A percentile compares a stretch with the other conserved stretches of the same genome.
phyloP scores from a whole-genome alignment of 1,140 invertebrate genomes.

The Brevipalpus yothersi region DNA sequence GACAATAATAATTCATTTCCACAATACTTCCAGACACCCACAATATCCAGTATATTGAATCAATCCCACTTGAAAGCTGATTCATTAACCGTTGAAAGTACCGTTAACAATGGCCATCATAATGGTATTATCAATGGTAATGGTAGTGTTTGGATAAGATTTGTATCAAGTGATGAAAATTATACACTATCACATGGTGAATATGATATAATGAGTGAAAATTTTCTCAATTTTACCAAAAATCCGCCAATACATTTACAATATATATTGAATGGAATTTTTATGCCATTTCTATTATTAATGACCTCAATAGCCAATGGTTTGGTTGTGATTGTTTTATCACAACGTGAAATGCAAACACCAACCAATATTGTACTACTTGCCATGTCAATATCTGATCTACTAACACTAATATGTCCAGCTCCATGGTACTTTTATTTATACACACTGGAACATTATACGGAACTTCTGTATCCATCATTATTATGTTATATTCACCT shows the following conservation, averaged over 20 bases:
- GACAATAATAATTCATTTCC: too few relatives aligned
- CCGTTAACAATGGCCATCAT: too few relatives aligned
- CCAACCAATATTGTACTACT: conserved; percentile 41
- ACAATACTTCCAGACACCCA: too few relatives aligned
- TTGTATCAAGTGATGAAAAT: too few relatives aligned
- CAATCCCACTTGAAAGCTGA: too few relatives aligned
- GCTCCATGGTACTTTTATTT: conserved; percentile 67
- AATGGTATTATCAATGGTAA: too few relatives aligned
- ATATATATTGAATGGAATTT: conserved; percentile 37
- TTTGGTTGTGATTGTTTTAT: conserved; percentile 45
- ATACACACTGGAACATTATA: conserved; percentile 64
- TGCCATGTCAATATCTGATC: conserved; percentile 72
- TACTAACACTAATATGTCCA: conserved; percentile 67
- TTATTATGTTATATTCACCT: conserved; percentile 48
- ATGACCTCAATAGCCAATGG: conserved; percentile 74
- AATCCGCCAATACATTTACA: conserved; percentile 33
- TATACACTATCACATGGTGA: background rate
- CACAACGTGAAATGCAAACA: conserved; percentile 34
- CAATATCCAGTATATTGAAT: too few relatives aligned
- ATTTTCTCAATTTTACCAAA: conserved; percentile 12
- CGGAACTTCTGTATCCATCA: conserved; percentile 41
- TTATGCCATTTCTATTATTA: conserved; percentile 54
- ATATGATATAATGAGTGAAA: background rate
- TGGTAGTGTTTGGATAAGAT: too few relatives aligned
- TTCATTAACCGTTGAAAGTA: too few relatives aligned